Evolutionary conservation across 2,113 vertebrate species (phyloP), one percentile per base, ranked within the genome.

Genomic region (Nibea coibor): DNA sequence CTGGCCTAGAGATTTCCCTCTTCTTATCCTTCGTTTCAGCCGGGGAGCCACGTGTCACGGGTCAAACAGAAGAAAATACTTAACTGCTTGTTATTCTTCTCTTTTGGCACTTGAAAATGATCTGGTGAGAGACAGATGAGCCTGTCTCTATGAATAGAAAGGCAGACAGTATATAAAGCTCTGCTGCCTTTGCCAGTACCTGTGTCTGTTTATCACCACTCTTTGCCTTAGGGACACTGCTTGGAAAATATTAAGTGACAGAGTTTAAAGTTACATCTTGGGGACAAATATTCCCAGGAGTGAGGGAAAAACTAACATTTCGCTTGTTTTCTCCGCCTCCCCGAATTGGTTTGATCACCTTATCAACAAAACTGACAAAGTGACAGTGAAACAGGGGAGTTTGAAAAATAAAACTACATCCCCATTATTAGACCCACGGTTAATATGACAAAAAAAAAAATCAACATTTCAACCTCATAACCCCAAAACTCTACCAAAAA

Each of bases 41-140:
- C 51, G 26, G 31, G 61, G 66, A 87, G 83, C 80, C 28, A 48
- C 70, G 61, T 89, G 92, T 91, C 88, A 93, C 31, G 69, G 89
- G 91, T 91, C 89, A 91, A 83, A 70, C 84, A 80, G 87, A 89
- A 84, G 84, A 91, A 89, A 90, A 89, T 85, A 83, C 77, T 91
- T 91, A 87, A 84, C 72, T 62, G 72, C 88, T 92, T 89, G 83
- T 92, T 92, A 88, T 92, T 93, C 84, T 72, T 87, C 84, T 92
- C 83, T 57, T 64, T 80, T 74, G 80, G 66, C 80, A 78, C 83
- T 90, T 56, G 65, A 73, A 87, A 81, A 84, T 72, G 70, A 87
- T 91, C 83, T 91, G 87, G 22, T 85, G 87, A 89, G 75, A 89
- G 86, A 93, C 86, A 87, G 82, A 91, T 86, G 85, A 91, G 88